phyloP scores from a whole-genome alignment of 2,888 invertebrate species.

The Colostygia pectinataria region DNA sequence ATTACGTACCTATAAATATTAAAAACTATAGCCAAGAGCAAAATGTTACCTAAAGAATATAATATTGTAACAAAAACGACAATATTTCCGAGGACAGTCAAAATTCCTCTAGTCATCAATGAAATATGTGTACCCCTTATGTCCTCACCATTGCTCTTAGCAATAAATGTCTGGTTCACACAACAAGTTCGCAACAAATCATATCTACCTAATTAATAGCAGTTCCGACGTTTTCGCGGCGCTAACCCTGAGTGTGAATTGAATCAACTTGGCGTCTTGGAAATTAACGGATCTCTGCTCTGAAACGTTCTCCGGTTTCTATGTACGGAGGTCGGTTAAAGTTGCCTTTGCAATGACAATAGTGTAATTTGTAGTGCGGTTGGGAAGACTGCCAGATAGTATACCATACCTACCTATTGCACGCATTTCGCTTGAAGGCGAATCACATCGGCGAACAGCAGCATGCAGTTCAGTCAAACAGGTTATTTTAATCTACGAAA shows the following conservation, averaged over 20 bases:
- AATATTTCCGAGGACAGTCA: background rate
- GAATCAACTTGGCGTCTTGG: slow-evolving; percentile 37
- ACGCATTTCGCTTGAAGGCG: slow-evolving; percentile 48
- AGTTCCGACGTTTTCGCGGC: slow-evolving; percentile 31
- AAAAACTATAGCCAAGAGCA: background rate
- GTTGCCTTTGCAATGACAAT: slow-evolving; percentile 46
- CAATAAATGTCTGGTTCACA: slow-evolving; percentile 30
- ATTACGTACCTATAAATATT: too few species aligned
- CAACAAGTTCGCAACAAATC: slow-evolving; percentile 36
- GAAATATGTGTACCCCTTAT: slow-evolving; percentile 42
- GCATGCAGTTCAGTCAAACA: slow-evolving; percentile 36
- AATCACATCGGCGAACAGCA: slow-evolving; percentile 40
- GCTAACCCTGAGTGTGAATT: slow-evolving; percentile 39
- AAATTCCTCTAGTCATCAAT: slow-evolving; percentile 35
- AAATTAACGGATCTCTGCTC: slow-evolving; percentile 40
- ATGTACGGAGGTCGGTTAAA: slow-evolving; percentile 46
- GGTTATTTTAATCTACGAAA: slow-evolving; percentile 25
- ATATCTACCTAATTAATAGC: slow-evolving; percentile 34
- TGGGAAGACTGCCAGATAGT: slow-evolving; percentile 60
- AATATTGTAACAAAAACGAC: background rate
- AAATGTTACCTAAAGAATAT: background rate
- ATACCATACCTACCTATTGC: too few species aligned
- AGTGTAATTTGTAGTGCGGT: slow-evolving; percentile 45
- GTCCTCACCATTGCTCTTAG: slow-evolving; percentile 36
- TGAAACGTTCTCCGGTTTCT: slow-evolving; percentile 39